Percentiles rank a stretch among this genome's conserved stretches.
Conservation (phyloP, 2,113 vertebrate genomes). For the Sciurus niger region DNA sequence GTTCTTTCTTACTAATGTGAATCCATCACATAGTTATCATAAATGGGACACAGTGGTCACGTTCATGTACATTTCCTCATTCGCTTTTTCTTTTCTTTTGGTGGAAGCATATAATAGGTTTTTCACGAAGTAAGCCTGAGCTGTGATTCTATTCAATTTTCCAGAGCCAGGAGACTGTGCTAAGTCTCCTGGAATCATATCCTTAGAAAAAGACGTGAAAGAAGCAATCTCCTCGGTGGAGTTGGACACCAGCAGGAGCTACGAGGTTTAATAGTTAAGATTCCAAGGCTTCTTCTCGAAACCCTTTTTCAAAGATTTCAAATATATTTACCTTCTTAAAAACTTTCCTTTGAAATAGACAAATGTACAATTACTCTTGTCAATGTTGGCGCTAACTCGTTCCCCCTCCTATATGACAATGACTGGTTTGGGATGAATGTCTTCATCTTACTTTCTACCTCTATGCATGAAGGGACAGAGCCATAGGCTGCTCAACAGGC, state of each 20-base stretch:
- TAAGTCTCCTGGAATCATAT: not conserved
- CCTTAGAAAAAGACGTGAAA: not conserved
- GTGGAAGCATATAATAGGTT: not conserved
- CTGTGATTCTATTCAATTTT: not conserved
- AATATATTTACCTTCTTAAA: not conserved
- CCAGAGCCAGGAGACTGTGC: not conserved
- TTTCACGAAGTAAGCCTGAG: not conserved
- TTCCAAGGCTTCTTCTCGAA: not conserved
- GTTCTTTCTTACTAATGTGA: conserved; percentile 12
- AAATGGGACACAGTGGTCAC: not conserved
- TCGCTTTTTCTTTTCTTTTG: not conserved
- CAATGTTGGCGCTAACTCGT: too few relatives aligned
- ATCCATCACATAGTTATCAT: conserved; percentile 27
- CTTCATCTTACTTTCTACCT: not conserved
- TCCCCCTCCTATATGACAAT: fast-evolving
- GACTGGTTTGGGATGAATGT: too few relatives aligned
- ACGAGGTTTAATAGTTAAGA: not conserved
- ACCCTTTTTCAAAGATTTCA: not conserved
- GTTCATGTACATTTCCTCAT: not conserved
- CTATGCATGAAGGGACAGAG: not conserved
- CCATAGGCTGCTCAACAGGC: not conserved
- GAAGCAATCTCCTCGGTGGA: fast-evolving
- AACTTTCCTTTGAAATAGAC: not conserved
- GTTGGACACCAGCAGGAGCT: not conserved
- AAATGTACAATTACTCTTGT: not conserved